Evolutionary conservation across 2,888 invertebrate genomes (phyloP).

Genomic region (Andrena haemorrhoa): DNA sequence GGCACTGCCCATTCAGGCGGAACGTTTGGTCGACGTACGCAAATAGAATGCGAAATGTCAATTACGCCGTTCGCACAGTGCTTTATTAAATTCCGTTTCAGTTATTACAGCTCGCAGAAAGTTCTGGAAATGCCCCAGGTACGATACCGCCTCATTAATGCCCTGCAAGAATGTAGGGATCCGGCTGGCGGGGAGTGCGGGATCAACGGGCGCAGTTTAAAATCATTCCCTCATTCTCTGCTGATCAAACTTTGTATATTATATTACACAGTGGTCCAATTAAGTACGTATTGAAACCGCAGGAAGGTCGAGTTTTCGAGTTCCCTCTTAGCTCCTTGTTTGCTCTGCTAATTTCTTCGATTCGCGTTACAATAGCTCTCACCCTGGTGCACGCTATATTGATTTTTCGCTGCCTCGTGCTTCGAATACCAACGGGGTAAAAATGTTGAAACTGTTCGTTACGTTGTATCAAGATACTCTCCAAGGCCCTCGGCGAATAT

Average conservation of each 20-base stretch:
- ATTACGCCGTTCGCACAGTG: slow-evolving; percentile 49
- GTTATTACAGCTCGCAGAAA: slow-evolving; percentile 57
- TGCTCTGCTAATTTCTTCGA: neutral
- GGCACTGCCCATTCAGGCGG: slow-evolving; percentile 41
- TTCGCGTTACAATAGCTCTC: neutral
- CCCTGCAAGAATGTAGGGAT: slow-evolving; percentile 20
- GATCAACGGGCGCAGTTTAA: slow-evolving; percentile 48
- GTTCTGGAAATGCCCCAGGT: slow-evolving; percentile 46
- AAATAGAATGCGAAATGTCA: slow-evolving; percentile 74
- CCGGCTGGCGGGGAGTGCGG: neutral
- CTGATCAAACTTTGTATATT: slow-evolving; percentile 43
- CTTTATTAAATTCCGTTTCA: slow-evolving; percentile 60
- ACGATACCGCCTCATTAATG: slow-evolving; percentile 55
- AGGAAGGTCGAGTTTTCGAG: neutral
- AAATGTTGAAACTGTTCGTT: neutral
- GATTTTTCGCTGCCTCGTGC: neutral
- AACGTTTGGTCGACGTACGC: slow-evolving; percentile 58
- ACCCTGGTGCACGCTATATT: neutral
- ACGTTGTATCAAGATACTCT: too few species aligned
- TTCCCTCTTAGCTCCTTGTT: neutral
- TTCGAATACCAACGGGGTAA: neutral
- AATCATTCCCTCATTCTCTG: slow-evolving; percentile 38
- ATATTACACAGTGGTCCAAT: slow-evolving; percentile 22
- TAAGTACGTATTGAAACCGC: slow-evolving; percentile 13
- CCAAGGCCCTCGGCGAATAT: too few species aligned